phyloP scores from a whole-genome alignment of 2,113 vertebrate species.

The Hemiscyllium ocellatum region DNA sequence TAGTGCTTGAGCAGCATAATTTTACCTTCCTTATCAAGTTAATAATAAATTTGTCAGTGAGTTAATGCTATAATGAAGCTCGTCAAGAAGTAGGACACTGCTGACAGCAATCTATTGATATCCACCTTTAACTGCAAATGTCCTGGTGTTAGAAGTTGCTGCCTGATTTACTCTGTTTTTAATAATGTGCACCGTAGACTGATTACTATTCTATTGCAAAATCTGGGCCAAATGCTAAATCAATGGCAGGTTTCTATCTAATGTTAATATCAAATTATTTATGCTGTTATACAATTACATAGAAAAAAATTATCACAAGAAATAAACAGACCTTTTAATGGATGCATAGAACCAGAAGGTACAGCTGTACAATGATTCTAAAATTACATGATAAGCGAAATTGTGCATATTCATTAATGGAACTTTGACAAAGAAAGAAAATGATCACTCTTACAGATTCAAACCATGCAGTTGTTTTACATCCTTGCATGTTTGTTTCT shows the following conservation, averaged over 20 bases:
- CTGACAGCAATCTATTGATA: background rate
- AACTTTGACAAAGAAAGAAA: slow-evolving; percentile 34
- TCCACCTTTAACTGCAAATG: background rate
- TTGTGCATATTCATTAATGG: slow-evolving; percentile 26
- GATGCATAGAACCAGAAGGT: slow-evolving; percentile 57
- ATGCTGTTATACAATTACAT: background rate
- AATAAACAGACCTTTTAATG: slow-evolving; percentile 55
- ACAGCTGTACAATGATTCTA: slow-evolving; percentile 64
- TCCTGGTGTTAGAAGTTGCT: background rate
- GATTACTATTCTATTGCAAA: background rate
- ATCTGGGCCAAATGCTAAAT: background rate
- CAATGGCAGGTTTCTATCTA: too few species aligned
- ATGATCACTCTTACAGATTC: slow-evolving; percentile 60
- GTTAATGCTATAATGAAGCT: background rate
- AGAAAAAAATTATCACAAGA: slow-evolving; percentile 27
- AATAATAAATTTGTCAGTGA: background rate
- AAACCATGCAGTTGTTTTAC: slow-evolving; percentile 60
- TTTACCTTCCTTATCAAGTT: background rate
- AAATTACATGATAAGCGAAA: slow-evolving; percentile 52
- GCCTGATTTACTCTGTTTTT: background rate
- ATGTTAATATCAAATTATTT: background rate
- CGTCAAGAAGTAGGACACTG: background rate
- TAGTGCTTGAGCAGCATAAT: background rate
- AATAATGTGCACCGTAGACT: background rate
- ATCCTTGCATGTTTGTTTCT: slow-evolving; percentile 52